phyloP scores from a whole-genome alignment of 92 coral and sea anemone species.

The Desmophyllum pertusum region DNA sequence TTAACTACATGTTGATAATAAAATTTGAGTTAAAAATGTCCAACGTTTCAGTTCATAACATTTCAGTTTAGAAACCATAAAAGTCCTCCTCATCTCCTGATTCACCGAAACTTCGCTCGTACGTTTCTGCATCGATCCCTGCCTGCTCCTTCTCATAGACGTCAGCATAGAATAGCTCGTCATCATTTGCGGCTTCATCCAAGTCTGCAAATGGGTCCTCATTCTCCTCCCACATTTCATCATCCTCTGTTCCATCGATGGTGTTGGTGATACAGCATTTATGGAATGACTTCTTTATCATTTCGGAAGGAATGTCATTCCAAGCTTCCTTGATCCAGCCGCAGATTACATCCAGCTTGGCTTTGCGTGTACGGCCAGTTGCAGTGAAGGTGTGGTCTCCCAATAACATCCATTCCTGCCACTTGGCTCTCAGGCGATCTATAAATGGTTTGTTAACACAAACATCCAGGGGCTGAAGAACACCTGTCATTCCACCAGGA shows the following conservation, averaged over 20 bases:
- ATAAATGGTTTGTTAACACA: constrained; percentile 60
- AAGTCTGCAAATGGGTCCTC: constrained; percentile 18
- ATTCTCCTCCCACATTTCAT: constrained; percentile 51
- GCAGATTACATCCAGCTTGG: constrained; percentile 29
- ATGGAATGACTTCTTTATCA: constrained; percentile 33
- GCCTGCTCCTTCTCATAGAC: neutral
- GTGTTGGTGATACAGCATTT: constrained; percentile 57
- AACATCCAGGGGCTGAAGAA: constrained; percentile 62
- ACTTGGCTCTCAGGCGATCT: constrained; percentile 47
- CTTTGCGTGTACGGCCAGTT: constrained; percentile 39
- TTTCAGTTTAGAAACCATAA: constrained; percentile 10
- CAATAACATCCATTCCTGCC: constrained; percentile 61
- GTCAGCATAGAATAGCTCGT: constrained; percentile 4
- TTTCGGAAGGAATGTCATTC: constrained; percentile 38
- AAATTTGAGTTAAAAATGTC: no score
- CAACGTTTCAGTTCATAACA: neutral
- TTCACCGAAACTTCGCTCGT: neutral
- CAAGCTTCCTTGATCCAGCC: constrained; percentile 49
- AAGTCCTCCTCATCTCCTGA: constrained; percentile 9
- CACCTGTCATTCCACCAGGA: constrained; percentile 68
- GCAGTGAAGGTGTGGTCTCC: constrained; percentile 53
- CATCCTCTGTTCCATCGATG: constrained; percentile 52
- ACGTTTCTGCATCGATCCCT: constrained; percentile 12
- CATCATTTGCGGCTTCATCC: neutral
- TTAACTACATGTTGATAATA: no score